These are phyloP conservation scores for Hapalemur alaotrensis DNA, from an alignment of 2,797 vertebrate genomes.

Conservation along the genomic window DNA sequence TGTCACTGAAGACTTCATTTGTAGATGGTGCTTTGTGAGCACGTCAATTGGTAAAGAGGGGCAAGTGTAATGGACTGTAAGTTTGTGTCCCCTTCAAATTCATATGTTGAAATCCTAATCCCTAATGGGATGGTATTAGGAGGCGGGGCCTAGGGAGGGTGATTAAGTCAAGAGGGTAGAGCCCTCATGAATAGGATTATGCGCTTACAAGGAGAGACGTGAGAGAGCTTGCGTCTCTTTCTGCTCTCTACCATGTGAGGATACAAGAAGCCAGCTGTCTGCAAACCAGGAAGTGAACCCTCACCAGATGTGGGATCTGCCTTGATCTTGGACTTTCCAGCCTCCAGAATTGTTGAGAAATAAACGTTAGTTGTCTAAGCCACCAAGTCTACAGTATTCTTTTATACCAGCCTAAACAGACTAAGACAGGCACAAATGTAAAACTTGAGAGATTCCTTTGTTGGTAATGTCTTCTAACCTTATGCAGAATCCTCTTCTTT, in stretches of 20 bases:
- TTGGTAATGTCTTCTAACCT: background rate
- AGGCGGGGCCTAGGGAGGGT: background rate
- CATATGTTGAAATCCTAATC: background rate
- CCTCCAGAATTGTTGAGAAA: background rate
- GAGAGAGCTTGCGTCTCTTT: background rate
- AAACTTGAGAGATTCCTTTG: background rate
- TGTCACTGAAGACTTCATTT: background rate
- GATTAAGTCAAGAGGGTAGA: background rate
- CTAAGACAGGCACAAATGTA: background rate
- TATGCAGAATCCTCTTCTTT: background rate
- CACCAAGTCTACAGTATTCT: background rate
- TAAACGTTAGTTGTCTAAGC: background rate
- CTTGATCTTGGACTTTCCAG: background rate
- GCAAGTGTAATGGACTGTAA: background rate
- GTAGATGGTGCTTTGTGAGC: background rate
- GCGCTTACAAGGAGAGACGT: background rate
- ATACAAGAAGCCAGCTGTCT: background rate
- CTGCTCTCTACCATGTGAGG: background rate
- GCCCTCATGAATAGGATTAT: background rate
- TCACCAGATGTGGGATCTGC: background rate
- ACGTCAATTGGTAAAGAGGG: background rate
- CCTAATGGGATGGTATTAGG: background rate
- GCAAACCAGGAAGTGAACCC: background rate
- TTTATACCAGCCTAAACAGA: background rate
- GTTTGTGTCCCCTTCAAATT: background rate